Evolutionary conservation across 1,140 invertebrate genomes (phyloP).

Genomic region (Bombus confusus): DNA sequence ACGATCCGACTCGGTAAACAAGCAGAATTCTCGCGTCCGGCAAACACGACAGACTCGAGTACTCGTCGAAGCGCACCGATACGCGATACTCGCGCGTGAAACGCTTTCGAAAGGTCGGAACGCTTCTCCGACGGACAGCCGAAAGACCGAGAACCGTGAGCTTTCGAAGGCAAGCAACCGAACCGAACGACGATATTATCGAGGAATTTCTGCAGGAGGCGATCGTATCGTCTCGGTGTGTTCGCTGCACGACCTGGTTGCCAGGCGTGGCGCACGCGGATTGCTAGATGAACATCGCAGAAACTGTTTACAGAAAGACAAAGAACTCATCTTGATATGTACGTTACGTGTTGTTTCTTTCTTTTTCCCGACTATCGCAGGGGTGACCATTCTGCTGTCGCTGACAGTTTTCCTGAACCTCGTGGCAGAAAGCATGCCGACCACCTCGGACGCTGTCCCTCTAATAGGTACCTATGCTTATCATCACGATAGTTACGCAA

Average conservation of each 20-base stretch:
- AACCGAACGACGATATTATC: background rate
- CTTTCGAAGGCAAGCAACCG: background rate
- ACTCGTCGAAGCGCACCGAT: background rate
- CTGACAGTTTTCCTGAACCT: conserved; percentile 99
- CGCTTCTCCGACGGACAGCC: background rate
- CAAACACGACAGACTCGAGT: too few species aligned
- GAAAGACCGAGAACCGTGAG: too few species aligned
- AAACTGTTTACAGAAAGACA: background rate
- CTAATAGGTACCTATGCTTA: conserved; percentile 84
- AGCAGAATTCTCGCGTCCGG: background rate
- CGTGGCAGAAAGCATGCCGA: conserved; percentile 95
- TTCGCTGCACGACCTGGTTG: background rate
- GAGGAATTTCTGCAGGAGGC: background rate
- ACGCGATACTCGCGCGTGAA: background rate
- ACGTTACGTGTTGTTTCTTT: conserved; percentile 27
- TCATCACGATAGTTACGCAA: conserved; percentile 53
- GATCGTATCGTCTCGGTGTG: conserved; percentile 20
- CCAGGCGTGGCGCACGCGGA: too few species aligned
- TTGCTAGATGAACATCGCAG: background rate
- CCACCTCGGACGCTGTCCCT: conserved; percentile 93
- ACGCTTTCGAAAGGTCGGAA: background rate
- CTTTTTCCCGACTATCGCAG: conserved; percentile 83
- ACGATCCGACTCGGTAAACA: background rate
- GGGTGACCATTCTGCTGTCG: conserved; percentile 99
- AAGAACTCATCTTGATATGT: conserved; percentile 25